Base-by-base conservation (phyloP, 1,140 invertebrate genomes). In the Diabrotica undecimpunctata region DNA sequence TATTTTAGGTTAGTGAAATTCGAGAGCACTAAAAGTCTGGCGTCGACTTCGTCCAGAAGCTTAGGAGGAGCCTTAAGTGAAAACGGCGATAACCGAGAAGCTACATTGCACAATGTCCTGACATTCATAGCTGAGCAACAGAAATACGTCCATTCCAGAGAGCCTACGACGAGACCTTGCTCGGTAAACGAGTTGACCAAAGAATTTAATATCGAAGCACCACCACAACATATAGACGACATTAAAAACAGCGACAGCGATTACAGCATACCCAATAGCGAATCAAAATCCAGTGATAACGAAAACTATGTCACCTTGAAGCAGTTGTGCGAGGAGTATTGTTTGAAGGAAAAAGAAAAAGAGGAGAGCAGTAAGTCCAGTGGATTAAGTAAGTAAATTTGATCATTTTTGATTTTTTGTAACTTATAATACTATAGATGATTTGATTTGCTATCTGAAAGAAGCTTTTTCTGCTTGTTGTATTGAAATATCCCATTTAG, bases 51-150 rank as follows among this genome's bases (percentile, higher is more conserved):
- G 13, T 90, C 88, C 25, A 83, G 84, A 73, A 84, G 86, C 61
- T 73, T 83, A 12, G 77, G 74, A 10, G 80, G 82, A 59, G 80
- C 77, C 63, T 79, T 82, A 0, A 79, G 81, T 11, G 81, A 81
- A 65, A 81, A 75, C 61, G 72, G 78, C 50, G 88, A 90, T 80
- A 46, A 46, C n/a, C 80, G 87, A 25, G 88, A 90, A 74, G 84
- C 87, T 74, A 87, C 88, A 0, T 77, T 90, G 12, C 88, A 90
- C 69, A 90, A 87, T 70, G 88, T 91, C 3, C 76, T 91, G 2
- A 85, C 86, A 50, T 90, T 90, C 71, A 89, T 91, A 65, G 88
- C 87, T 5, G 88, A 91, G 70, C 88, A 91, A 74, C 88, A 90
- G 72, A 88, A 88, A 76, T 90, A 89, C 72, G 86, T 82, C 67